Evolutionary conservation across 1,140 invertebrate genomes (phyloP).

Genomic region (Pseudobourletiella spinata): DNA sequence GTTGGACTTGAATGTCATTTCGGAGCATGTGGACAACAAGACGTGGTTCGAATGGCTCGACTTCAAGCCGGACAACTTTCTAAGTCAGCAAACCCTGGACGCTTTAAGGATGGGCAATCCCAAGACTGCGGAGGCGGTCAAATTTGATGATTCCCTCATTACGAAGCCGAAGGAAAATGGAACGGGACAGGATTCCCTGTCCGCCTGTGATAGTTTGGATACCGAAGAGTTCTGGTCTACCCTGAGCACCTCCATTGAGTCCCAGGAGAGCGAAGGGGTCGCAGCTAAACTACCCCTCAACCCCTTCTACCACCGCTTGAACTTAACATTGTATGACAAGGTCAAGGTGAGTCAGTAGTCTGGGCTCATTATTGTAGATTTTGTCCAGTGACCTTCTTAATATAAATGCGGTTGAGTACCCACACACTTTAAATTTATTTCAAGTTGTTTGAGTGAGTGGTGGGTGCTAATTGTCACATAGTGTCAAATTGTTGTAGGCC

Average conservation of each 20-base stretch:
- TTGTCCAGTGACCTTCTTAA: too few species aligned
- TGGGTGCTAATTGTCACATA: too few species aligned
- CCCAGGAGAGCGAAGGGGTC: not conserved
- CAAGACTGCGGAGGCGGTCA: not conserved
- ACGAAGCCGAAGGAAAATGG: not conserved
- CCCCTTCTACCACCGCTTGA: conserved; percentile 25
- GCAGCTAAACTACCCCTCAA: conserved; percentile 14
- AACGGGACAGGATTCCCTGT: conserved; percentile 1
- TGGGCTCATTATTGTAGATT: too few species aligned
- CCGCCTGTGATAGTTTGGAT: not conserved
- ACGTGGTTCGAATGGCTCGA: conserved; percentile 7
- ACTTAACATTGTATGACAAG: conserved; percentile 13
- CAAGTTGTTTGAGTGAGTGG: too few species aligned
- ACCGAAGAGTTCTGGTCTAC: conserved; percentile 21
- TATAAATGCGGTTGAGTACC: too few species aligned
- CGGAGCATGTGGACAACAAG: conserved; percentile 15
- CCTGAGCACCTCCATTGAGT: not conserved
- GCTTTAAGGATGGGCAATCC: not conserved
- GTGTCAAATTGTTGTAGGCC: too few species aligned
- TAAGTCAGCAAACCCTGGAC: not conserved
- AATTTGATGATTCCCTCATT: conserved; percentile 3
- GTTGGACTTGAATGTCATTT: conserved; percentile 10
- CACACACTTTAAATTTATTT: too few species aligned
- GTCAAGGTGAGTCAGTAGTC: conserved; percentile 19
- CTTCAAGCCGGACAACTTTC: conserved; percentile 6